Evolutionary conservation across 2,113 vertebrate genomes (phyloP), one percentile per base, ranked within the genome.

Genomic region (Tragulus kanchil): DNA sequence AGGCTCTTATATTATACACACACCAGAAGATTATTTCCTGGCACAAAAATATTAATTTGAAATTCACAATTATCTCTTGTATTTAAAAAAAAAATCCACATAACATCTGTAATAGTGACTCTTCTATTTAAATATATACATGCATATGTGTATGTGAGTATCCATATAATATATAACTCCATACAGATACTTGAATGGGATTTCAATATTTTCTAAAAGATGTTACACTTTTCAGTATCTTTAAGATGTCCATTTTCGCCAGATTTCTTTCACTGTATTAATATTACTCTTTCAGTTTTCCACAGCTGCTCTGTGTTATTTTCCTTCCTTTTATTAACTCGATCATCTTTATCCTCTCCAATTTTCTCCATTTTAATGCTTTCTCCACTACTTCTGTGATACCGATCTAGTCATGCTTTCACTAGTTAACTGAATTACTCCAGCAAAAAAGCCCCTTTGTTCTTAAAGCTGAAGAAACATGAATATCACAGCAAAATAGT

Each of bases 1-100:
- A 96, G 58, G 89, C 97, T 5, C 17, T 90, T 67, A 73, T 19
- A 15, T 23, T 17, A 58, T 65, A 4, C 10, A 67, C 13, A 5
- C 16, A 88, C 6, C 25, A 62, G 26, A 42, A 79, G 8, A 64
- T 25, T 85, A 73, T 71, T 90, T 86, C 52, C 8, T 31, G 3
- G 45, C 48, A 90, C 13, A 71, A n/a, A 89, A 93, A 86, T 82
- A 85, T 7, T 77, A 71, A n/a, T 85, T 85, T 50, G 62, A 89
- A 89, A 69, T 25, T 69, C 10, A 90, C 11, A 95, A 45, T 82
- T 31, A 62, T 67, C 1, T 69, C 10, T 48, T 89, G 8, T 12
- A 64, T n/a, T 61, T 25, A 42, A 64, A 82, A 42, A 36, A 50
- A 23, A 73, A 61, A 61, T 61, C 75, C 48, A 48, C 2, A 52